Evolutionary conservation across 2,113 vertebrate genomes (phyloP).

Genomic region (Trichomycterus rosablanca): DNA sequence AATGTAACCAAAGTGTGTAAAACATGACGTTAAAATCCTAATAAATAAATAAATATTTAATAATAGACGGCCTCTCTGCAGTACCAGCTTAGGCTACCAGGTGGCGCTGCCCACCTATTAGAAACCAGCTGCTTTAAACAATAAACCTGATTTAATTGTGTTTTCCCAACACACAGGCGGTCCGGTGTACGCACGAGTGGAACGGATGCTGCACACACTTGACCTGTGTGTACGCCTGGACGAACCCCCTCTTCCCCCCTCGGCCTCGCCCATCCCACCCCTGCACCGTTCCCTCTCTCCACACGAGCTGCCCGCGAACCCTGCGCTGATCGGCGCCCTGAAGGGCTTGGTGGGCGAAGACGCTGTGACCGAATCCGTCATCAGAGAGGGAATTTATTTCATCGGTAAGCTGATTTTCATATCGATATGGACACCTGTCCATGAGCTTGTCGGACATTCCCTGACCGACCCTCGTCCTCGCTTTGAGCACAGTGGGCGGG

Average conservation of each 20-base stretch:
- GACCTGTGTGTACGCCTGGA: conserved; percentile 79
- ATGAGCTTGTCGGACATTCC: no score
- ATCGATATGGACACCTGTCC: no score
- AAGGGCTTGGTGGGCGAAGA: conserved; percentile 58
- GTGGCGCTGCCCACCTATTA: conserved; percentile 14
- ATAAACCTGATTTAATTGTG: no score
- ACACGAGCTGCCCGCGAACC: background rate
- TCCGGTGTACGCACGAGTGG: conserved; percentile 13
- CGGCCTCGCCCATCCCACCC: conserved; percentile 1
- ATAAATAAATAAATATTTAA: no score
- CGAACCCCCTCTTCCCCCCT: conserved; percentile 48
- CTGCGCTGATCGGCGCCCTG: conserved; percentile 54
- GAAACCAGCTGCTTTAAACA: no score
- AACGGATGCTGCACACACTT: conserved; percentile 63
- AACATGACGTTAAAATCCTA: no score
- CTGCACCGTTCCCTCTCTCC: background rate
- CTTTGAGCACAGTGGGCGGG: no score
- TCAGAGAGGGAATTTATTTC: conserved; percentile 67
- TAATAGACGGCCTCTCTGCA: no score
- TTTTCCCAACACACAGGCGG: no score
- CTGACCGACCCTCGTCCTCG: no score
- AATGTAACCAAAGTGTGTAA: no score
- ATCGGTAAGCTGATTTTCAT: conserved; percentile 72
- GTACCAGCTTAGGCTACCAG: no score
- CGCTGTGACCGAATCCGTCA: conserved; percentile 58